A percentile compares a stretch with the other conserved stretches of the same genome.
Conservation (phyloP, 2,888 invertebrate genomes). For the Hemaris fuciformis region DNA sequence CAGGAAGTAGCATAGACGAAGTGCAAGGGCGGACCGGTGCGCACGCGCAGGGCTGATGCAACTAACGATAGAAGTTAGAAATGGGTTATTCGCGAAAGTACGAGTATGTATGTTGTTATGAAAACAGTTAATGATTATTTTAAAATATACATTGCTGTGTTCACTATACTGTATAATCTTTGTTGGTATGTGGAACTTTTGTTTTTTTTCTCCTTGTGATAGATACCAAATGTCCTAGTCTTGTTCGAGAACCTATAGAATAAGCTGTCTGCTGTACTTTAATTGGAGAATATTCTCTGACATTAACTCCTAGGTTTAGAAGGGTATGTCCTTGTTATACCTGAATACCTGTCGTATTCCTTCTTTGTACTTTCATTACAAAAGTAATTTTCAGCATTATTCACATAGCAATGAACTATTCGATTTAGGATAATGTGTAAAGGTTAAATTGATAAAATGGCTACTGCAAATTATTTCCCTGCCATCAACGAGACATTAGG, state of each 20-base stretch:
- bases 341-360: no score
- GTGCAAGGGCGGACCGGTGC: constrained; percentile 59
- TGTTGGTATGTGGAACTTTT: no score
- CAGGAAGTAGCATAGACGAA: constrained; percentile 57
- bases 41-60: constrained; percentile 15
- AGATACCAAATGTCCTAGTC: no score
- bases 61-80: background rate
- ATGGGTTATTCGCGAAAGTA: background rate
- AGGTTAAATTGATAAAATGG: background rate
- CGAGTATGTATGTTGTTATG: no score
- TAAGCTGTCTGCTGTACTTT: no score
- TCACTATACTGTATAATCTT: no score
- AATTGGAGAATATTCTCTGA: background rate
- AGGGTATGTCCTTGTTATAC: background rate
- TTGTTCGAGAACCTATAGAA: no score
- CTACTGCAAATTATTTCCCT: background rate
- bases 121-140: no score
- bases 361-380: background rate
- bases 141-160: background rate
- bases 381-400: background rate
- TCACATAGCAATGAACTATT: no score
- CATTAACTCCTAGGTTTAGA: background rate
- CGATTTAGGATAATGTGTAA: background rate
- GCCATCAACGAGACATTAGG: background rate
- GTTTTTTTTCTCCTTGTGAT: no score